Conservation (phyloP, 2,113 vertebrate genomes). For the Prietella phreatophila region DNA sequence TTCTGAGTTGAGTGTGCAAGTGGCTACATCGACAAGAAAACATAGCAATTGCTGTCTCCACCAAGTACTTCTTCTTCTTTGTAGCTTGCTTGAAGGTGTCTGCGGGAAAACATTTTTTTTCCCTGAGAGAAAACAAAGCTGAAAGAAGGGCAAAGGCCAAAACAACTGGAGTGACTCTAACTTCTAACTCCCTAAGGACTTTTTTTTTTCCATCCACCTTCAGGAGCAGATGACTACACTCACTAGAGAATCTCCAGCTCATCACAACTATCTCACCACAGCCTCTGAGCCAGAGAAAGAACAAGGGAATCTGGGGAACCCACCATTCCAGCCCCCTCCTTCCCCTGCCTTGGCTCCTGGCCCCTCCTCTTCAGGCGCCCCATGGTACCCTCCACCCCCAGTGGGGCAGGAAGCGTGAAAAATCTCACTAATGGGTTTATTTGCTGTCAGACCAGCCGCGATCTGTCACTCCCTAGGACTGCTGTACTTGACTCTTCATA, state of each 20-base stretch:
- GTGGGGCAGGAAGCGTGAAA: conserved; percentile 78
- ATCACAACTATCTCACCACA: conserved; percentile 41
- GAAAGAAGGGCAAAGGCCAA: conserved; percentile 52
- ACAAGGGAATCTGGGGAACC: conserved; percentile 50
- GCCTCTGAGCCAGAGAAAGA: conserved; percentile 52
- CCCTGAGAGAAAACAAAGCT: conserved; percentile 48
- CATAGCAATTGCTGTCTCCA: conserved; percentile 26
- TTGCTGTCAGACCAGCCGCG: conserved; percentile 76
- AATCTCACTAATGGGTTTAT: conserved; percentile 81
- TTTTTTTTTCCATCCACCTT: conserved; percentile 47
- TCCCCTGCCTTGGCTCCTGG: conserved; percentile 21
- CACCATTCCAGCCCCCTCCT: conserved; percentile 63
- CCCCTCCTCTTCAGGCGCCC: conserved; percentile 35
- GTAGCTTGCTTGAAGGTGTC: conserved; percentile 34
- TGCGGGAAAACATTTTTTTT: conserved; percentile 31
- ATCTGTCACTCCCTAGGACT: conserved; percentile 76
- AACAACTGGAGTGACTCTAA: conserved; percentile 58
- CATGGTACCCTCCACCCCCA: conserved; percentile 69
- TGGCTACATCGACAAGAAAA: conserved; percentile 48
- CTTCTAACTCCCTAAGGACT: conserved; percentile 45
- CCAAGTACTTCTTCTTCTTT: conserved; percentile 40
- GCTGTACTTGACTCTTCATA: conserved; percentile 77
- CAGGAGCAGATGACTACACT: conserved; percentile 44
- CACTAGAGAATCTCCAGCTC: conserved; percentile 54
- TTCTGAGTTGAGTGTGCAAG: conserved; percentile 42